These are phyloP conservation scores for Ictalurus furcatus DNA, from an alignment of 2,113 vertebrate species.

Conservation along the genomic window DNA sequence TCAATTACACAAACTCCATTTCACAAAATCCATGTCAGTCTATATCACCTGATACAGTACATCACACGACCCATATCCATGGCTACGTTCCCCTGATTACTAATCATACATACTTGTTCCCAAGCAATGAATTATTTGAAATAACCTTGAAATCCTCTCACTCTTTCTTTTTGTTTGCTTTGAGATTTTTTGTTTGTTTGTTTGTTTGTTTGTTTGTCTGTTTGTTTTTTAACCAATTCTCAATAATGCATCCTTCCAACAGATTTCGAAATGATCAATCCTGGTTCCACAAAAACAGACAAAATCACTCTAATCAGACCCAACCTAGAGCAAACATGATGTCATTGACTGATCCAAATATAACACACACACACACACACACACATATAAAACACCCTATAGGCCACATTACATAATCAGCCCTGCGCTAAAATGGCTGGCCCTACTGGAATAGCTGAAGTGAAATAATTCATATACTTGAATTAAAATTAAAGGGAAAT, in stretches of 20 bases:
- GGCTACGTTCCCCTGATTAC: background rate
- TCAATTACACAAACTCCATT: background rate
- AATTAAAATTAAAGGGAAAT: constrained; percentile 21
- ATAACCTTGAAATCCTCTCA: background rate
- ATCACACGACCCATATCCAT: background rate
- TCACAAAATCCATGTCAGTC: background rate
- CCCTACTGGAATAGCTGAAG: background rate
- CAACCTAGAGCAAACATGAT: background rate
- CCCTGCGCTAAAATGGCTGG: constrained; percentile 20
- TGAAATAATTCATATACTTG: constrained; percentile 33
- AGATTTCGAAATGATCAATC: background rate
- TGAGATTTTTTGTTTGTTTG: background rate
- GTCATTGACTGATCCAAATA: background rate
- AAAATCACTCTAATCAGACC: background rate
- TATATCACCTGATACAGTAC: background rate
- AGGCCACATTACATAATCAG: constrained; percentile 16
- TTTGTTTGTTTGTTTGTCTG: background rate
- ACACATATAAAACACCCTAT: background rate
- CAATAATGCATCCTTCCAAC: background rate
- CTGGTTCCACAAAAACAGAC: background rate
- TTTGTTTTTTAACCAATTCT: background rate
- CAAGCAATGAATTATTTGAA: background rate
- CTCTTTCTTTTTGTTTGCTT: background rate
- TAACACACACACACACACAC: background rate
- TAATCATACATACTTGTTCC: background rate